These are phyloP conservation scores for Zeus faber DNA, from an alignment of 2,113 vertebrate species.

Conservation along the genomic window DNA sequence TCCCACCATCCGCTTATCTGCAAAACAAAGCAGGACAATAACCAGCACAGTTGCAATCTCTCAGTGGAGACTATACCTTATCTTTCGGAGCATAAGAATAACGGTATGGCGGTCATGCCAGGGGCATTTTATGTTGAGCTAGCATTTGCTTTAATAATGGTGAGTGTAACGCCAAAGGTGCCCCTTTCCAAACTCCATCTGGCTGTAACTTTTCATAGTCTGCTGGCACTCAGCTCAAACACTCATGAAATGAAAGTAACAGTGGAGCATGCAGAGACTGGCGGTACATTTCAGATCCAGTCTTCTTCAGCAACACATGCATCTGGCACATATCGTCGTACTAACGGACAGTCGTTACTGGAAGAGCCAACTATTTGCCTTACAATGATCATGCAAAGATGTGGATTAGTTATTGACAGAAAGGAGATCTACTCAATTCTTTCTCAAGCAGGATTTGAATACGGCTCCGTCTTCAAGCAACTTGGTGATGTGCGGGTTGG, in stretches of 20 bases:
- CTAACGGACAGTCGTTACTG: constrained; percentile 23
- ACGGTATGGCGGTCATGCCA: constrained; percentile 74
- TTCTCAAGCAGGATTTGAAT: constrained; percentile 77
- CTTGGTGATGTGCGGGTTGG: constrained; percentile 74
- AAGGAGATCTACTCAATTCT: constrained; percentile 75
- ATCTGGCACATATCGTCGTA: constrained; percentile 66
- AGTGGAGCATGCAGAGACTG: constrained; percentile 51
- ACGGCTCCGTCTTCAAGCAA: constrained; percentile 76
- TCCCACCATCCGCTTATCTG: constrained; percentile 63
- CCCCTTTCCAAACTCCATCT: constrained; percentile 70
- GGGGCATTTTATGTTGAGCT: constrained; percentile 81
- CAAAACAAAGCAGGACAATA: constrained; percentile 36
- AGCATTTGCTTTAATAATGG: constrained; percentile 75
- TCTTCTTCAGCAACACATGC: constrained; percentile 72
- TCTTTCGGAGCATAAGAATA: constrained; percentile 82
- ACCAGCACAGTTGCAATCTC: constrained; percentile 67
- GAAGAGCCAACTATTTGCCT: constrained; percentile 74
- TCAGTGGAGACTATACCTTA: constrained; percentile 58
- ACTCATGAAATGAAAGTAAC: constrained; percentile 68
- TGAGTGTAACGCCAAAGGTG: constrained; percentile 63
- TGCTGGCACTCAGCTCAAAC: constrained; percentile 68
- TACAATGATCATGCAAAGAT: constrained; percentile 70
- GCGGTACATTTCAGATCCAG: constrained; percentile 72
- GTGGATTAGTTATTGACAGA: constrained; percentile 57
- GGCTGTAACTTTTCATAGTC: constrained; percentile 71